These are phyloP conservation scores for Oxygymnocypris stewartii DNA, from an alignment of 2,113 vertebrate genomes.

Conservation along the genomic window DNA sequence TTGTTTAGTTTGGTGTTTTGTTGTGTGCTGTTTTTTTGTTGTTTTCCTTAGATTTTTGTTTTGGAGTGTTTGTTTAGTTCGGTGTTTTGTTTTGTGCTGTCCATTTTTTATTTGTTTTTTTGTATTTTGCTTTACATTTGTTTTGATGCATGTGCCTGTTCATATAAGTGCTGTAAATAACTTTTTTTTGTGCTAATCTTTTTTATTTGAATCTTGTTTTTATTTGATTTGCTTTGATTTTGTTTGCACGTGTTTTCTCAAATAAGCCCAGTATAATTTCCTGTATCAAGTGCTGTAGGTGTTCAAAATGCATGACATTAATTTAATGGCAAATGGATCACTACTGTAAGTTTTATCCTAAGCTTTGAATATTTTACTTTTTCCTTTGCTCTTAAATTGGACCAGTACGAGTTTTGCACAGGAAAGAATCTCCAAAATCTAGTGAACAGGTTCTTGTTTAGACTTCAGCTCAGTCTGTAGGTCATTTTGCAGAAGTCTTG, in stretches of 20 bases:
- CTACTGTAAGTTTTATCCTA: neutral
- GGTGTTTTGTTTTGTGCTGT: too few species aligned
- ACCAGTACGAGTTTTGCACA: neutral
- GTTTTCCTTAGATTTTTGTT: too few species aligned
- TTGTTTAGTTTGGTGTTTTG: too few species aligned
- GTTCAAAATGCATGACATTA: neutral
- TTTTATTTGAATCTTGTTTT: neutral
- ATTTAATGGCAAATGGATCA: neutral
- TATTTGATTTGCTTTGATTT: neutral
- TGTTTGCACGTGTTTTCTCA: neutral
- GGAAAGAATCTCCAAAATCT: neutral
- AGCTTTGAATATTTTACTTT: neutral
- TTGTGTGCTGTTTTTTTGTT: too few species aligned
- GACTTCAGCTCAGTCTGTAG: neutral
- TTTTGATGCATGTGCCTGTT: too few species aligned
- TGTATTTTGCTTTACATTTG: too few species aligned
- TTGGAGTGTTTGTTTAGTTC: too few species aligned
- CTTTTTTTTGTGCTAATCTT: too few species aligned
- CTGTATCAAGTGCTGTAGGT: neutral
- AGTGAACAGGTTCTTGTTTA: neutral
- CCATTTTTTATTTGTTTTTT: too few species aligned
- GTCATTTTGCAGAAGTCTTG: neutral
- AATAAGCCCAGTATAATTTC: neutral
- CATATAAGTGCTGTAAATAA: too few species aligned
- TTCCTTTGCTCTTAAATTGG: neutral